Evolutionary conservation across 2,888 invertebrate genomes (phyloP), one percentile per base, ranked within the genome.

Genomic region (Standfussiana lucernea): DNA sequence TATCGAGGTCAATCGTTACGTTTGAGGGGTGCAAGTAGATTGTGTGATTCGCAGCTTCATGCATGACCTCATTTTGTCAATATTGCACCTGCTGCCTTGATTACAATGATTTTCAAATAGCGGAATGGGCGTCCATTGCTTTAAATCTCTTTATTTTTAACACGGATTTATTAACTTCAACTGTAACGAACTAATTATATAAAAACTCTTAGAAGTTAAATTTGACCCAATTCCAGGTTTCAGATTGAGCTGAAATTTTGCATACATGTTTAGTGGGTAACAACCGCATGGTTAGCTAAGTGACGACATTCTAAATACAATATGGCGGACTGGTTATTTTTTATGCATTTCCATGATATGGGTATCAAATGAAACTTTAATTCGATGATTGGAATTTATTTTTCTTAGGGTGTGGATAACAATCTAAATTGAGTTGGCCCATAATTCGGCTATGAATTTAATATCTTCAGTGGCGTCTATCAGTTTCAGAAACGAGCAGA

Each of bases 1-100:
- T 79, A 79, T 75, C 3, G 79, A 75, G 70, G 79, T 75, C 75
- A 79, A 24, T 1, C 3, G 40, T 61, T 53, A 70, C 45, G 32
- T n/a, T 13, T 66, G 50, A 45, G 3, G 68, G 66, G 70, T 47
- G 42, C 8, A 56, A 56, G 4, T 45, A n/a, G 1, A 32, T 18
- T 28, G 11, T 32, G n/a, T 35, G 40, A 40, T 1, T n/a, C 28
- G 18, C 37, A 37, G 56, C 24, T 56, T 45, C 28, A 24, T 18
- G 1, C 6, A 15, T 42, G 35, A 35, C 2, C 18, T 59, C 8
- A 32, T 74, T 64, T 64, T 56, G 56, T 18, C 11, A 18, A 7
- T 21, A 37, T 8, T 37, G 3, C 15, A 42, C 1, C 2, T 18
- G 11, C 4, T 62, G 28, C 1, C 18, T 32, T 40, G 2, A 56